A percentile compares a stretch with the other conserved stretches of the same genome.
Evolutionary conservation across 2,888 invertebrate genomes (phyloP).

Genomic region (Octodonta nipae): DNA sequence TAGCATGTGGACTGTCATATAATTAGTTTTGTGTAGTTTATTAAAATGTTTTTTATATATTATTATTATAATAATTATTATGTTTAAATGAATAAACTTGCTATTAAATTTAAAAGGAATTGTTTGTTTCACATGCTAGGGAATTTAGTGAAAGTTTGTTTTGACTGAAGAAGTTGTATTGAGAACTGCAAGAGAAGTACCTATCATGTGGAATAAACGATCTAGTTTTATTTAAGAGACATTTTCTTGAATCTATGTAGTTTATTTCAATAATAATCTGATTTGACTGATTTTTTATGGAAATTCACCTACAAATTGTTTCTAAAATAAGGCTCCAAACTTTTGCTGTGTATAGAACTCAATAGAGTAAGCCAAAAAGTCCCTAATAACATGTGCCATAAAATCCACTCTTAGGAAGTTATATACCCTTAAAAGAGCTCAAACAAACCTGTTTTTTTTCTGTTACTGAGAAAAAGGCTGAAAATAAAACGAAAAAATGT

Average conservation of each 20-base stretch:
- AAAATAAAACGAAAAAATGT: no score
- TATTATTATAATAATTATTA: slow-evolving; percentile 2
- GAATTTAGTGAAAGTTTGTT: slow-evolving; percentile 11
- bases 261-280: slow-evolving; percentile 4
- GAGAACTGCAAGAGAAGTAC: slow-evolving; percentile 21
- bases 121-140: slow-evolving; percentile 31
- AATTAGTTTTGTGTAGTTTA: slow-evolving; percentile 4
- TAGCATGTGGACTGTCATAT: slow-evolving; percentile 22
- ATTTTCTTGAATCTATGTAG: background rate
- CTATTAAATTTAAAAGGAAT: background rate
- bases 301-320: no score
- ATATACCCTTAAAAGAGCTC: no score
- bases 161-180: slow-evolving; percentile 5
- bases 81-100: slow-evolving; percentile 4
- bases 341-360: no score
- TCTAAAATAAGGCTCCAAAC: no score
- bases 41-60: slow-evolving; percentile 6
- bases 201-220: slow-evolving; percentile 27
- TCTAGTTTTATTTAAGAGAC: slow-evolving; percentile 2
- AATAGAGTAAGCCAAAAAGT: no score
- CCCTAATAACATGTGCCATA: no score
- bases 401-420: no score
- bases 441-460: no score
- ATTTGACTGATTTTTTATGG: no score
- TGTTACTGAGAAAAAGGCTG: no score